Evolutionary conservation across 2,888 invertebrate species (phyloP).

Genomic region (Orthonychiurus folsomi): DNA sequence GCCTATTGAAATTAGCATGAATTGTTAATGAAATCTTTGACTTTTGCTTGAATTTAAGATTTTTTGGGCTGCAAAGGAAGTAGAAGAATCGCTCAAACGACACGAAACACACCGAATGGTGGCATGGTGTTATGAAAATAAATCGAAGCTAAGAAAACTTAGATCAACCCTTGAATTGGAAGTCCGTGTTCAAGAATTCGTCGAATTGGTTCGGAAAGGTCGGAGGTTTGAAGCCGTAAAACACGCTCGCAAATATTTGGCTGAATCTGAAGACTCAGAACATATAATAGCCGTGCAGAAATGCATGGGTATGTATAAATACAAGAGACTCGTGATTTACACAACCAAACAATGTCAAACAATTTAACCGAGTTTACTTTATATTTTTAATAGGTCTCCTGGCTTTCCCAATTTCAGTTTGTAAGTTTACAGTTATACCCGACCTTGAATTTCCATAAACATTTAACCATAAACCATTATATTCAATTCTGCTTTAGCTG

Average conservation of each 20-base stretch:
- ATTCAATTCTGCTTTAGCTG: slow-evolving; percentile 15
- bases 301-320: too few relatives aligned
- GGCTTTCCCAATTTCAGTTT: slow-evolving; percentile 78
- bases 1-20: not conserved
- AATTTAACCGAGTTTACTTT: too few relatives aligned
- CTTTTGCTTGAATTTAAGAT: slow-evolving; percentile 36
- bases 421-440: slow-evolving; percentile 45
- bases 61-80: slow-evolving; percentile 49
- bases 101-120: slow-evolving; percentile 81
- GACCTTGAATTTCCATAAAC: not conserved
- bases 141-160: slow-evolving; percentile 85
- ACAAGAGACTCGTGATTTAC: too few relatives aligned
- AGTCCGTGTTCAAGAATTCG: slow-evolving; percentile 84
- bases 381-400: too few relatives aligned
- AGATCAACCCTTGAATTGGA: slow-evolving; percentile 94
- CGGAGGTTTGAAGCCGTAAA: slow-evolving; percentile 83
- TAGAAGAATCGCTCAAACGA: slow-evolving; percentile 72
- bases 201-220: slow-evolving; percentile 83
- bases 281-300: slow-evolving; percentile 58
- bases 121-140: slow-evolving; percentile 93
- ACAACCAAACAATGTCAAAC: too few relatives aligned
- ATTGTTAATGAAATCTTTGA: not conserved
- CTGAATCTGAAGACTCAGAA: slow-evolving; percentile 71
- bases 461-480: not conserved
- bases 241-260: slow-evolving; percentile 88